Evolutionary conservation across 2,797 vertebrate species (phyloP), one percentile per base, ranked within the genome.

Genomic region (Buphagus erythrorhynchus): DNA sequence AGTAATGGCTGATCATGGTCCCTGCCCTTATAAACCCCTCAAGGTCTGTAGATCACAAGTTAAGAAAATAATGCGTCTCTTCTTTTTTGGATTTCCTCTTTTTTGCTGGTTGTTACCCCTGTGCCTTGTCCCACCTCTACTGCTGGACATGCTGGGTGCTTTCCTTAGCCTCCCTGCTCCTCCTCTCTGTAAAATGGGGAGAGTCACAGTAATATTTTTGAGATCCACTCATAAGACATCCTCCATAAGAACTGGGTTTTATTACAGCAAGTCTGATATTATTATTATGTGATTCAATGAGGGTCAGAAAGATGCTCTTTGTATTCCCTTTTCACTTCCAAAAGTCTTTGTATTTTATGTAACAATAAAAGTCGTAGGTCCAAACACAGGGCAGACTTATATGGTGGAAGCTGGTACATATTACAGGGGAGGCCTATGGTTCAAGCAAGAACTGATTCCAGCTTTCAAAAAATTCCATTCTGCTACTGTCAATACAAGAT

Each of bases 321-420:
- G 67, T 91, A 82, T 63, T 73, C 61, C 36, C 59, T 89, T 93
- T 90, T 85, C 15, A 87, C 33, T 93, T 89, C 57, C 59, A 57
- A 89, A 91, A 82, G 25, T 29, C 26, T 94, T 92, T 89, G 46
- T 61, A 79, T 90, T 93, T 93, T 71, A 66, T 38, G n/a, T n/a
- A 85, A 80, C 38, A 88, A n/a, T 58, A 75, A 92, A 88, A 83
- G 77, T 40, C 5, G 0, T 33, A 86, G 21, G 49, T 74, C 45
- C 42, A 87, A 92, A 89, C 1, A 85, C 67, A 88, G 75, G 49
- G 78, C 78, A 91, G 65, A 93, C 63, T 18, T 2, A 0, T 38
- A 66, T 4, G 6, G 67, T 87, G n/a, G 45, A 86, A 93, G 42
- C 18, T 46, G 20, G 51, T 42, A 86, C 9, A 9, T 7, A 42